Conservation (phyloP, 2,113 vertebrate species). For the Mionectes macconnelli region DNA sequence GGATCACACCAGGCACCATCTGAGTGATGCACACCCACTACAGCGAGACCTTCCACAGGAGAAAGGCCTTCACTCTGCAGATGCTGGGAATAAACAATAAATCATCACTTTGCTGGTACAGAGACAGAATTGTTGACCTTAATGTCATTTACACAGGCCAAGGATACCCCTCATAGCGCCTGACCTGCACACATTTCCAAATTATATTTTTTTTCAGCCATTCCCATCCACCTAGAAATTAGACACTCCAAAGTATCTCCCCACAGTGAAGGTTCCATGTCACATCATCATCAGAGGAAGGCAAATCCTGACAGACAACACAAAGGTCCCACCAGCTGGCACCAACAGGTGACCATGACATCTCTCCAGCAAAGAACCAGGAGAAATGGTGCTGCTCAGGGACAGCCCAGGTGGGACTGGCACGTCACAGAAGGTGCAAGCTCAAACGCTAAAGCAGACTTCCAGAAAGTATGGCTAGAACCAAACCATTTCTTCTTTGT, state of each 20-base stretch:
- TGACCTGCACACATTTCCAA: background rate
- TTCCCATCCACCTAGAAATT: background rate
- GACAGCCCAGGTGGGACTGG: background rate
- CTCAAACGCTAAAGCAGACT: background rate
- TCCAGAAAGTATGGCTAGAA: background rate
- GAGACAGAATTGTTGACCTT: background rate
- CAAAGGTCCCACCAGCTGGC: background rate
- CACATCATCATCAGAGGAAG: background rate
- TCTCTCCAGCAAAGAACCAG: background rate
- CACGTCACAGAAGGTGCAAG: background rate
- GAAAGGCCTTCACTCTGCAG: background rate
- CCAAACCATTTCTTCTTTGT: background rate
- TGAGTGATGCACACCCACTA: background rate
- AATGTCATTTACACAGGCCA: background rate
- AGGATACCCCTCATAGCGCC: background rate
- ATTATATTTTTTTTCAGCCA: background rate
- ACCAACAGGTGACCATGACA: background rate
- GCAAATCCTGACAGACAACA: background rate
- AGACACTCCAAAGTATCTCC: background rate
- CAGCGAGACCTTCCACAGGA: background rate
- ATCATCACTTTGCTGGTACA: background rate
- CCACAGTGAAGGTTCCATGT: background rate
- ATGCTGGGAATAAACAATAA: background rate
- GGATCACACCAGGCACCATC: background rate
- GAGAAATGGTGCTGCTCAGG: background rate